Evolutionary conservation across 2,797 vertebrate genomes (phyloP).

Genomic region (Falco biarmicus): DNA sequence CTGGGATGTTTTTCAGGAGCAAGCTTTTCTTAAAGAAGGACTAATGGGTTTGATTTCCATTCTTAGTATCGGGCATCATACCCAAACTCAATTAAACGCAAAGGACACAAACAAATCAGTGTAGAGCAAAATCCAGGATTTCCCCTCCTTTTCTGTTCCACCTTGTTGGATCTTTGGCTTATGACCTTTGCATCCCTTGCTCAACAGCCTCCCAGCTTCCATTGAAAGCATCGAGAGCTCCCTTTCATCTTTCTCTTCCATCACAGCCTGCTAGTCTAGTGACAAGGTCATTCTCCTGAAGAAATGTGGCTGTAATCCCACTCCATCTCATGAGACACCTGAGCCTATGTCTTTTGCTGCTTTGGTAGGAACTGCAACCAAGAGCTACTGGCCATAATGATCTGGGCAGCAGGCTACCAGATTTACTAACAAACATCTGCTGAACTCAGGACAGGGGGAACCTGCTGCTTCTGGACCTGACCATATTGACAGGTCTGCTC

Average conservation of each 20-base stretch:
- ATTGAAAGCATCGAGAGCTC: background rate
- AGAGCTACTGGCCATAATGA: background rate
- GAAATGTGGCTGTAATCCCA: background rate
- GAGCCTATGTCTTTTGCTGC: background rate
- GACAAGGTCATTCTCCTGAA: background rate
- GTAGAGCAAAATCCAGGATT: background rate
- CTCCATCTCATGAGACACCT: background rate
- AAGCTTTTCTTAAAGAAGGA: background rate
- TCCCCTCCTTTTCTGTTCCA: background rate
- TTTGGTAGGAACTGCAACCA: background rate
- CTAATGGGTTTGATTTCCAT: background rate
- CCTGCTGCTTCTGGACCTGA: background rate
- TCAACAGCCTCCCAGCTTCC: background rate
- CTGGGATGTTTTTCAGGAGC: background rate
- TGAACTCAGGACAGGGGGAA: background rate
- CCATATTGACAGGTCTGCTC: background rate
- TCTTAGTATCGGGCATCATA: accelerated
- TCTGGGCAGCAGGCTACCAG: background rate
- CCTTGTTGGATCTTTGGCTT: background rate
- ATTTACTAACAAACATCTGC: background rate
- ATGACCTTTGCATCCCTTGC: background rate
- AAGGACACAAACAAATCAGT: background rate
- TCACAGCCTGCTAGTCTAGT: background rate
- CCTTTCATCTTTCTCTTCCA: background rate
- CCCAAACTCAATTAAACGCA: background rate